phyloP scores from a whole-genome alignment of 2,113 vertebrate species.

The Tragelaphus buxtoni region DNA sequence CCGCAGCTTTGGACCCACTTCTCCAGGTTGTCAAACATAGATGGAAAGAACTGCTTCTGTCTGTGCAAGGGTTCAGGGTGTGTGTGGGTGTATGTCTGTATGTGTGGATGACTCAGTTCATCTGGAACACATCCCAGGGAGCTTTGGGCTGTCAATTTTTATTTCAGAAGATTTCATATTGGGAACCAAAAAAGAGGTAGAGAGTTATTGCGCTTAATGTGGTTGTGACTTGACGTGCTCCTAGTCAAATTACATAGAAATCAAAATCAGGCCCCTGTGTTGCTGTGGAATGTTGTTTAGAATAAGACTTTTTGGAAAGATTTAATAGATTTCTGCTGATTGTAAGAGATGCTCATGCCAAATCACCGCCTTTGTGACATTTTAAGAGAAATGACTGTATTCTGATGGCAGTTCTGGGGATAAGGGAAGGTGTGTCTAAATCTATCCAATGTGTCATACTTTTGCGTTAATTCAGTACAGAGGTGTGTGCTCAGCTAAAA shows the following conservation, averaged over 20 bases:
- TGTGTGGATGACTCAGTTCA: constrained; percentile 66
- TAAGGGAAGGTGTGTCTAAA: constrained; percentile 17
- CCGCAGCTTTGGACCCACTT: constrained; percentile 62
- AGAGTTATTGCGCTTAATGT: constrained; percentile 78
- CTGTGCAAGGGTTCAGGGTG: not conserved
- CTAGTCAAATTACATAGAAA: constrained; percentile 78
- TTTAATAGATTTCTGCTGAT: constrained; percentile 69
- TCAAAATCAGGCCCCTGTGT: constrained; percentile 75
- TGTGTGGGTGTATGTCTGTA: not conserved
- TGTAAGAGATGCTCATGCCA: constrained; percentile 57
- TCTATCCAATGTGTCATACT: constrained; percentile 23
- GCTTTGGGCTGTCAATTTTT: constrained; percentile 79
- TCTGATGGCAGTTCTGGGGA: constrained; percentile 71
- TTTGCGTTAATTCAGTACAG: not conserved
- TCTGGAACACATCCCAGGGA: constrained; percentile 76
- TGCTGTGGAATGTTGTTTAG: constrained; percentile 60
- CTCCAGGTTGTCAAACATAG: constrained; percentile 63
- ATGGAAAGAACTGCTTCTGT: constrained; percentile 49
- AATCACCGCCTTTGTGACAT: constrained; percentile 41
- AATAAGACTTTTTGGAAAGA: constrained; percentile 64
- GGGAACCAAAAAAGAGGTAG: constrained; percentile 72
- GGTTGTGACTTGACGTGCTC: constrained; percentile 77
- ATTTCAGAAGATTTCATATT: constrained; percentile 78
- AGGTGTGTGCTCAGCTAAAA: not conserved
- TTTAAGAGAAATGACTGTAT: constrained; percentile 81